A percentile compares a stretch with the other conserved stretches of the same genome.
Evolutionary conservation across 2,888 invertebrate species (phyloP).

Genomic region (Oxytorus armatus): DNA sequence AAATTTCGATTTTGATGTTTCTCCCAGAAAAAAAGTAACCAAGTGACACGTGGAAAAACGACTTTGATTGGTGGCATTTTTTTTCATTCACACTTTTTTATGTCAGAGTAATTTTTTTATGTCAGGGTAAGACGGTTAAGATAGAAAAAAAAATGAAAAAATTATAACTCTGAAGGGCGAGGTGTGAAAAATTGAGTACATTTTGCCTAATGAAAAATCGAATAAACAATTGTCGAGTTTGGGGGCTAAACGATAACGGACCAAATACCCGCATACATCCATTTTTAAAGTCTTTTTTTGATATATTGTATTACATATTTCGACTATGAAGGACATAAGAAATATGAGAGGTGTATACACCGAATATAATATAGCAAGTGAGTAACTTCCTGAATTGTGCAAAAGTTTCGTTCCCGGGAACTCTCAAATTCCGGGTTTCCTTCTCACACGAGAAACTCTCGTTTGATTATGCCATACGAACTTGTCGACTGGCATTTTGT

Average conservation of each 20-base stretch:
- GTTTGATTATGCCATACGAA: slow-evolving; percentile 30
- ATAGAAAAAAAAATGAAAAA: too few species aligned
- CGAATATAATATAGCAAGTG: slow-evolving; percentile 29
- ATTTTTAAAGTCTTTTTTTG: slow-evolving; percentile 1
- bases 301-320: slow-evolving; percentile 18
- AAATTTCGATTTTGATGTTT: too few species aligned
- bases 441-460: not conserved
- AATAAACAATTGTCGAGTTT: not conserved
- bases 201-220: too few species aligned
- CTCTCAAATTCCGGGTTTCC: slow-evolving; percentile 39
- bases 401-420: slow-evolving; percentile 46
- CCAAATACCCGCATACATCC: not conserved
- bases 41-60: too few species aligned
- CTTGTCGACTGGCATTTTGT: slow-evolving; percentile 49
- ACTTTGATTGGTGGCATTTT: too few species aligned
- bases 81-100: too few species aligned
- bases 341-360: slow-evolving; percentile 31
- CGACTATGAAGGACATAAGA: slow-evolving; percentile 46
- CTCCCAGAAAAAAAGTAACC: too few species aligned
- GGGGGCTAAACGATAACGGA: not conserved
- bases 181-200: too few species aligned
- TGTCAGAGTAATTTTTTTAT: too few species aligned
- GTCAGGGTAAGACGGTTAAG: too few species aligned
- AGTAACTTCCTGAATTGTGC: slow-evolving; percentile 32
- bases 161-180: too few species aligned